Conservation (phyloP, 2,113 vertebrate genomes). For the Neogobius melanostomus region DNA sequence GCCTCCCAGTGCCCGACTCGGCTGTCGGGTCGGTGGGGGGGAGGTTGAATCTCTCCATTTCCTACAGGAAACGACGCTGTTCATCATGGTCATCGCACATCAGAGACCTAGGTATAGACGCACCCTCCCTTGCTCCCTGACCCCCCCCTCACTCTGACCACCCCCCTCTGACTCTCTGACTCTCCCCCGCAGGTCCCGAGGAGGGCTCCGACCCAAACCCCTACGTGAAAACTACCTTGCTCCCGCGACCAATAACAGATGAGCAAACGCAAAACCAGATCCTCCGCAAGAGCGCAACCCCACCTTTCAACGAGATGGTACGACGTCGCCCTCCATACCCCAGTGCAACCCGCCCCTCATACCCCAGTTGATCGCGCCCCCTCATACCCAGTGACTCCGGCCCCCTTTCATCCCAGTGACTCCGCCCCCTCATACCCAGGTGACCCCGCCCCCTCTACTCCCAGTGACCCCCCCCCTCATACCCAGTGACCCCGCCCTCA, state of each 20-base stretch:
- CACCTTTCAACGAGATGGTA: slow-evolving; percentile 99
- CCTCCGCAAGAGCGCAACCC: slow-evolving; percentile 96
- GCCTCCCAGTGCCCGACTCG: slow-evolving; percentile 84
- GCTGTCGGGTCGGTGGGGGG: slow-evolving; percentile 89
- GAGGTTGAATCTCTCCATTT: slow-evolving; percentile 96
- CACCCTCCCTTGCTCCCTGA: no score
- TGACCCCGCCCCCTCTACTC: no score
- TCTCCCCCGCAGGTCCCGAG: slow-evolving; percentile 81
- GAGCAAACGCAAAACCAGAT: slow-evolving; percentile 97
- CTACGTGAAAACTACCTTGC: slow-evolving; percentile 98
- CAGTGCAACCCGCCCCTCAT: slow-evolving; percentile 28
- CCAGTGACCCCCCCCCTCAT: no score
- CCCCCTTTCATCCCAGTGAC: no score
- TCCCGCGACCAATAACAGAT: slow-evolving; percentile 95
- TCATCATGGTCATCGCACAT: slow-evolving; percentile 99
- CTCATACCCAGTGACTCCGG: no score
- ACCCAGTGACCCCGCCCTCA: no score
- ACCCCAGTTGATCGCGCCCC: no score
- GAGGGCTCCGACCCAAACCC: slow-evolving; percentile 96
- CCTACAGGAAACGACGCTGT: slow-evolving; percentile 95
- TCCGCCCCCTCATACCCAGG: no score
- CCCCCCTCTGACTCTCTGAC: neutral
- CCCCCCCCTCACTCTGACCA: neutral
- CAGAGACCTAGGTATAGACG: slow-evolving; percentile 81
- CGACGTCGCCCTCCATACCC: no score